These are phyloP conservation scores for Hermaeophaga mercurialis DNA, from an alignment of 2,888 invertebrate genomes.

Conservation along the genomic window DNA sequence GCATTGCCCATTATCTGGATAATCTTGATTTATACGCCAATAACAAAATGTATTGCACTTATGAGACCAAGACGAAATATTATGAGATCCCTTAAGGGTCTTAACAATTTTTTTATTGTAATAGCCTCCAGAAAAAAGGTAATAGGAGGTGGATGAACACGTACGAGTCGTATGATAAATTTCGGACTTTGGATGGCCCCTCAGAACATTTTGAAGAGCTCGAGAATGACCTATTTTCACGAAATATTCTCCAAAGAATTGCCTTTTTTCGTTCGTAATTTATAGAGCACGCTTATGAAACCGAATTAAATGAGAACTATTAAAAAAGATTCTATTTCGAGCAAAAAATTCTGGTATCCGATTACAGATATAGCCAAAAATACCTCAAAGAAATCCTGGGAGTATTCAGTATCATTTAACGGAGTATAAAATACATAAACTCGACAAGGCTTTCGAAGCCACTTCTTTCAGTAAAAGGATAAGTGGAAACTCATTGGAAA, in stretches of 20 bases:
- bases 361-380: background rate
- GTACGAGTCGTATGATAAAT: constrained; percentile 31
- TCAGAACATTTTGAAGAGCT: constrained; percentile 10
- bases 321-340: no score
- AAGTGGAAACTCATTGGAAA: constrained; percentile 12
- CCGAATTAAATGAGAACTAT: no score
- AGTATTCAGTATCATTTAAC: constrained; percentile 19
- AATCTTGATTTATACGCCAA: constrained; percentile 30
- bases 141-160: constrained; percentile 24
- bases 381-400: background rate
- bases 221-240: no score
- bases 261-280: no score
- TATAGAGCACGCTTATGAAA: no score
- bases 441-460: constrained; percentile 5
- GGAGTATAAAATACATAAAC: constrained; percentile 23
- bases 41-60: constrained; percentile 32
- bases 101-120: constrained; percentile 24
- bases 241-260: no score
- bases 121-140: constrained; percentile 22
- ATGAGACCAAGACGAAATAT: constrained; percentile 26
- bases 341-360: background rate
- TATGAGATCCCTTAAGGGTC: constrained; percentile 30
- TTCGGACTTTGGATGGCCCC: constrained; percentile 11
- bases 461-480: constrained; percentile 9
- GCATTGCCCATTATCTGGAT: constrained; percentile 21